A percentile compares a stretch with the other conserved stretches of the same genome.
Conservation (phyloP, 2,113 vertebrate species). For the Chaenocephalus aceratus region DNA sequence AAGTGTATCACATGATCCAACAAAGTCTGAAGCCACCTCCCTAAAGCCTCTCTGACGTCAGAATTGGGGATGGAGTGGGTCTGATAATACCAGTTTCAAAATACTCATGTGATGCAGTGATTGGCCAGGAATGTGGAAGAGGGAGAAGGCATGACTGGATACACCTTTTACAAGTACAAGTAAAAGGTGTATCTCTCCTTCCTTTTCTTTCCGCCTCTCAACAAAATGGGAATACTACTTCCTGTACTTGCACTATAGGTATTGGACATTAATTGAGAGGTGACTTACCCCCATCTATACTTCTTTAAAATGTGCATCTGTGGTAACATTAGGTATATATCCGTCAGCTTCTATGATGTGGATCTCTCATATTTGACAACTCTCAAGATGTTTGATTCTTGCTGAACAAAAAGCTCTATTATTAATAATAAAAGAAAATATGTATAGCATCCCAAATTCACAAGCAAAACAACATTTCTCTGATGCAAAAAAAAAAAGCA, state of each 20-base stretch:
- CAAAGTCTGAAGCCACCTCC: neutral
- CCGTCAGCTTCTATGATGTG: neutral
- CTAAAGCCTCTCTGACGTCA: no score
- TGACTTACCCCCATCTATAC: neutral
- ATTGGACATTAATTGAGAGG: neutral
- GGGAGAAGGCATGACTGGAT: neutral
- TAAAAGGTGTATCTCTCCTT: neutral
- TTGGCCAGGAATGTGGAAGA: neutral
- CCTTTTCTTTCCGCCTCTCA: neutral
- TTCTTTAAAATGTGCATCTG: neutral
- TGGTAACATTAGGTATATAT: neutral
- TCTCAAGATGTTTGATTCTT: neutral
- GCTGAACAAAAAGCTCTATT: neutral
- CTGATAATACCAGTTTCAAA: no score
- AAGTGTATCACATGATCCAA: neutral
- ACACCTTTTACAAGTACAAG: no score
- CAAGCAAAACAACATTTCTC: neutral
- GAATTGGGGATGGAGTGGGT: neutral
- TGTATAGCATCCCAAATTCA: neutral
- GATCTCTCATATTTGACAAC: conserved; percentile 1
- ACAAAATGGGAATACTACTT: neutral
- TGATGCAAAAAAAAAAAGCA: conserved; percentile 8
- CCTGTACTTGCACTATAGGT: neutral
- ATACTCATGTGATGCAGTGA: neutral
- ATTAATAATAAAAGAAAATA: conserved; percentile 5